phyloP scores from a whole-genome alignment of 2,113 vertebrate genomes.

The Sturnira hondurensis region DNA sequence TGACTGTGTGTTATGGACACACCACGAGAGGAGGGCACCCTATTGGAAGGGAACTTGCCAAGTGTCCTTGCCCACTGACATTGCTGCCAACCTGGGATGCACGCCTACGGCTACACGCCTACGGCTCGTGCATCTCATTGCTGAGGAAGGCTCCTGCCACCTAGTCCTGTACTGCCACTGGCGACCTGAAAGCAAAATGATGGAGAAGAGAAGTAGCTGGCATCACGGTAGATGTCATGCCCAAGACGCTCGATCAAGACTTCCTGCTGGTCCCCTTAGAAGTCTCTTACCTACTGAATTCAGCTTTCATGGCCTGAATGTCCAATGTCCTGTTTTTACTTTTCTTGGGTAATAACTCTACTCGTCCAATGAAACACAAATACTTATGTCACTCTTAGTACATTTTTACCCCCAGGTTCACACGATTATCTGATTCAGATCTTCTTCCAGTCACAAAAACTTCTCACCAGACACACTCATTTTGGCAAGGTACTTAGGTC shows the following conservation, averaged over 20 bases:
- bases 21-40: not conserved
- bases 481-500: not conserved
- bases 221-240: not conserved
- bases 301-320: no score
- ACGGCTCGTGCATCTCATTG: not conserved
- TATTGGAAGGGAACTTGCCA: not conserved
- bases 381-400: not conserved
- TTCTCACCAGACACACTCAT: no score
- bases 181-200: not conserved
- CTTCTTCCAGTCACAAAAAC: no score
- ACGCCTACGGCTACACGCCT: no score
- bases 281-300: no score
- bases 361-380: not conserved
- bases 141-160: not conserved
- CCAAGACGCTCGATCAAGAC: not conserved
- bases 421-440: no score
- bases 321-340: no score
- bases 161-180: not conserved
- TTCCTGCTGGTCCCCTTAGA: not conserved
- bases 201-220: no score
- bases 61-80: not conserved
- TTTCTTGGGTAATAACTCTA: no score
- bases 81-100: no score
- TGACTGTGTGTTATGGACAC: not conserved
- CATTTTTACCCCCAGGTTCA: no score